Conservation (phyloP, 64 coral and sea anemone species). For the Porites lutea region DNA sequence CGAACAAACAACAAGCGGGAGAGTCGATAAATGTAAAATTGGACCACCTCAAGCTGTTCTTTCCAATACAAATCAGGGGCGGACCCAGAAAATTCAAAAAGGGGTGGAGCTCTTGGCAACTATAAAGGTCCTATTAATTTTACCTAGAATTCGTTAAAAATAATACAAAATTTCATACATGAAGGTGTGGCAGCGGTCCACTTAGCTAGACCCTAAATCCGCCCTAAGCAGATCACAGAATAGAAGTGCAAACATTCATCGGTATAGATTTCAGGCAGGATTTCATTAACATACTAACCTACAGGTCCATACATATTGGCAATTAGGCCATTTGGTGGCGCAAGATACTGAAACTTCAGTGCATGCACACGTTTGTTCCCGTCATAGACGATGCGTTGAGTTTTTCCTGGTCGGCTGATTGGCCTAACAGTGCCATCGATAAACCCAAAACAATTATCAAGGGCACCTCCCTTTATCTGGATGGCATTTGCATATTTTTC, state of each 20-base stretch:
- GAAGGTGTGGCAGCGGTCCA: no score
- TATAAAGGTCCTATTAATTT: no score
- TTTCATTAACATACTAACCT: not conserved
- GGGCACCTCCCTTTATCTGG: not conserved
- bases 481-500: not conserved
- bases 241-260: not conserved
- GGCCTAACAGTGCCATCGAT: not conserved
- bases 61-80: no score
- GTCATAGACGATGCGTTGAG: not conserved
- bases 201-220: no score
- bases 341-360: slow-evolving; percentile 3
- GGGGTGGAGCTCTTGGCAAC: no score
- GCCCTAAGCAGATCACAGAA: not conserved
- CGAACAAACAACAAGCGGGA: no score
- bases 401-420: not conserved
- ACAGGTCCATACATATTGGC: slow-evolving; percentile 10
- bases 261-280: not conserved
- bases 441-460: no score
- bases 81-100: no score
- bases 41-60: no score
- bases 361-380: not conserved
- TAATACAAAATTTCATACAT: no score
- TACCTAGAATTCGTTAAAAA: no score
- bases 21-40: no score
- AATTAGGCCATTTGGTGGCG: not conserved